These are phyloP conservation scores for Manis pentadactyla DNA, from an alignment of 2,797 vertebrate genomes.

Conservation along the genomic window DNA sequence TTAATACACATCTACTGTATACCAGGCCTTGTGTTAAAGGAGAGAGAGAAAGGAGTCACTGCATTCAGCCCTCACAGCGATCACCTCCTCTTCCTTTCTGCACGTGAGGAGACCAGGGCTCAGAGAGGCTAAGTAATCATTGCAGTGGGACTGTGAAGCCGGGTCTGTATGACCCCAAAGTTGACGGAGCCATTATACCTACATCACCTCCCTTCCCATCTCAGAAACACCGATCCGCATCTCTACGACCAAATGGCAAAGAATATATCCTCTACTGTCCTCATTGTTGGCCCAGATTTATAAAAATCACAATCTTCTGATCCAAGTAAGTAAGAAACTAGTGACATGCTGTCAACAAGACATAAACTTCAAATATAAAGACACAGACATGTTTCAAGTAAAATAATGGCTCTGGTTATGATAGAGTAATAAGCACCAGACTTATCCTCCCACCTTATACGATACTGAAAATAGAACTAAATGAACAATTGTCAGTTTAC, in stretches of 20 bases:
- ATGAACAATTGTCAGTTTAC: too few relatives aligned
- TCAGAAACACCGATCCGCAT: background rate
- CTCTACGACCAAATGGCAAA: background rate
- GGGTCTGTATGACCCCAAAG: background rate
- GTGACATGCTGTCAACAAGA: background rate
- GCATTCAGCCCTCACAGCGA: background rate
- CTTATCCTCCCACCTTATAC: background rate
- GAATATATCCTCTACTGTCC: background rate
- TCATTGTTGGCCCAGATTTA: background rate
- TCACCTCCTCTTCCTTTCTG: too few relatives aligned
- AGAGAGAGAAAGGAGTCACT: too few relatives aligned
- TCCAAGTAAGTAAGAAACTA: background rate
- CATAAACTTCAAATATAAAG: background rate
- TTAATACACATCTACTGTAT: background rate
- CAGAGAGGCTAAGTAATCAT: too few relatives aligned
- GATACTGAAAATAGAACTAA: background rate
- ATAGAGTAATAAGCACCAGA: background rate
- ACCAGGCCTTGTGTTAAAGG: background rate
- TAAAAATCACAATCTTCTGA: background rate
- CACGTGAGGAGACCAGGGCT: too few relatives aligned
- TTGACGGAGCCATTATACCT: background rate
- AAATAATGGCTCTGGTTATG: background rate
- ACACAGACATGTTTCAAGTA: background rate
- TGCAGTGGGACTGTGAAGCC: background rate
- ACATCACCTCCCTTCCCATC: too few relatives aligned